Evolutionary conservation across 64 coral and sea anemone species (phyloP), one percentile per base, ranked within the genome.

Genomic region (Stichodactyla helianthus): DNA sequence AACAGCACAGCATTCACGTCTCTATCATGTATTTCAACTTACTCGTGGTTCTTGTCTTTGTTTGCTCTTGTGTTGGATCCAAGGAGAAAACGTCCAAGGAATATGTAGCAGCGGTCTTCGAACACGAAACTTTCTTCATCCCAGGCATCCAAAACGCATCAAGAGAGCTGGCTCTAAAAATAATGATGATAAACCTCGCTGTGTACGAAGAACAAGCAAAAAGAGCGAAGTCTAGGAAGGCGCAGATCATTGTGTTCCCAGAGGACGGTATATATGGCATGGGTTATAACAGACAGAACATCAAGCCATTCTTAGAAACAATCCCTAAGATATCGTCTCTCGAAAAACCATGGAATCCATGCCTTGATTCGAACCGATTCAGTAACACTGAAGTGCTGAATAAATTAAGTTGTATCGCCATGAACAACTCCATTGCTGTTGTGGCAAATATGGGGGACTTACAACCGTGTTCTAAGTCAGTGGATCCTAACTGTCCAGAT

Each of bases 381-480:
- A 51, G 44, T 7, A 71, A 91, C 52, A 90, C 86, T 23, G 93
- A 99, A 54, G 91, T 95, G 50, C 62, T 99, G 54, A 74, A 89
- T 76, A 77, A 55, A 20, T 59, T 99, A 28, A 95, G 93, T 13
- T 99, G 97, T n/a, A 95, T 99, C 44, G 97, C 97, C 14, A 76
- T 23, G 2, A 95, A 95, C 52, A 90, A 87, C 7, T 91, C 93
- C 53, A 99, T 99, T 71, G 93, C 88, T 14, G 88, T 99, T 23
- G 97, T 99, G 0, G 97, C 97, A 22, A 99, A 99, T 77, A 99
- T 99, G 97, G 97, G 97, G 17, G 97, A 99, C 86, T 67, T 95
- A 5, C 91, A 99, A 58, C 79, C 78, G 19, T 99, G 97, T 86
- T 58, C 53, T 4, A 53, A 88, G 4, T 65, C 86, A 27, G 85